Conservation (phyloP, 2,888 invertebrate species). For the Ophion costatus region DNA sequence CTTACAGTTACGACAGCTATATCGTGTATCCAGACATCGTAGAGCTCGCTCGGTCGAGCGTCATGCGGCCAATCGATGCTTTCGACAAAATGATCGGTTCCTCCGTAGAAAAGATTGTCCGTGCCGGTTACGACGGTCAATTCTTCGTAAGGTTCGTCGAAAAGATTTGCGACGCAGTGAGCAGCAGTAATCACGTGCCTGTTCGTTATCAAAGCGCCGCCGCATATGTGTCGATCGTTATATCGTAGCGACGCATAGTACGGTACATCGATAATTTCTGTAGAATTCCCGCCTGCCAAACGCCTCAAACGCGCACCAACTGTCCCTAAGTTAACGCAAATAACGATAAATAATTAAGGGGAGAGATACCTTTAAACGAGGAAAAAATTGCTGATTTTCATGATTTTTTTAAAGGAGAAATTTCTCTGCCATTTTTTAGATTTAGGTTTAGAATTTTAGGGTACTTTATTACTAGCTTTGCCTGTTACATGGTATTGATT, state of each 20-base stretch:
- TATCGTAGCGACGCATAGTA: slow-evolving; percentile 68
- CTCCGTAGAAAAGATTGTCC: slow-evolving; percentile 42
- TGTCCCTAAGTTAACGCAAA: slow-evolving; percentile 16
- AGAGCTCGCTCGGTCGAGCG: no score
- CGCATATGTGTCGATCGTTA: slow-evolving; percentile 66
- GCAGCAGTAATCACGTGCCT: slow-evolving; percentile 70
- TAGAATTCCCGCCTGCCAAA: slow-evolving; percentile 59
- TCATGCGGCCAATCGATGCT: slow-evolving; percentile 34
- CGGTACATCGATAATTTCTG: slow-evolving; percentile 58
- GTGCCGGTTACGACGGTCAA: slow-evolving; percentile 63
- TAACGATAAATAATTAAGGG: background rate
- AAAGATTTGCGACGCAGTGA: slow-evolving; percentile 67
- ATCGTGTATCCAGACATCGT: slow-evolving; percentile 57
- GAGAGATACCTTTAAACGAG: background rate
- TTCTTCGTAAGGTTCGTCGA: slow-evolving; percentile 66
- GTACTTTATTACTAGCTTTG: no score
- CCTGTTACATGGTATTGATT: no score
- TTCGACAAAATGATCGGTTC: slow-evolving; percentile 56
- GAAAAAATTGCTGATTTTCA: background rate
- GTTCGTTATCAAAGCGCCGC: slow-evolving; percentile 67
- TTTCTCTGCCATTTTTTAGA: no score
- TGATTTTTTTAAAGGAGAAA: background rate
- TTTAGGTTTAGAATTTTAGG: no score
- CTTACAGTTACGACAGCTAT: slow-evolving; percentile 69
- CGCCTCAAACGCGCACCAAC: slow-evolving; percentile 59